These are phyloP conservation scores for Adelognathus sp. DNA, from an alignment of 2,888 invertebrate species.

Conservation along the genomic window DNA sequence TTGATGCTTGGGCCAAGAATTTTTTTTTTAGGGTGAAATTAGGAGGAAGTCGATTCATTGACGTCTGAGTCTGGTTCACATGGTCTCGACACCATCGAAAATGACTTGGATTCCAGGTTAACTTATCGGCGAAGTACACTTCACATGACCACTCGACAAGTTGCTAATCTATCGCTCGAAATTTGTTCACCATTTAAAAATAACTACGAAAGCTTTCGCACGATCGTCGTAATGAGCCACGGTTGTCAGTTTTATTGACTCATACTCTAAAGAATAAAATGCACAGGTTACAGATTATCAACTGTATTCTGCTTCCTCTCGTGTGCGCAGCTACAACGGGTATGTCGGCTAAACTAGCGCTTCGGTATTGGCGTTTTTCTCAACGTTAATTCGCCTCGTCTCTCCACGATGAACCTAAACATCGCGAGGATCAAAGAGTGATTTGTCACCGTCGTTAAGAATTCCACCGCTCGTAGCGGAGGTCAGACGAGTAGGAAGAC, in stretches of 20 bases:
- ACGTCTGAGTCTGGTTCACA: no score
- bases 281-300: not conserved
- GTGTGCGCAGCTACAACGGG: not conserved
- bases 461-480: conserved; percentile 31
- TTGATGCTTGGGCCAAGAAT: no score
- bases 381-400: conserved; percentile 14
- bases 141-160: not conserved
- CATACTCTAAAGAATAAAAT: not conserved
- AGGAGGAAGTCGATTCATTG: no score
- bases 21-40: no score
- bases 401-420: conserved; percentile 30
- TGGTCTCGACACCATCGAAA: no score
- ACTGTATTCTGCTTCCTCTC: not conserved
- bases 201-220: not conserved
- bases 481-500: conserved; percentile 14
- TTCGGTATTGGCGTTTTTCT: not conserved
- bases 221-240: not conserved
- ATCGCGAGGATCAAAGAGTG: conserved; percentile 20
- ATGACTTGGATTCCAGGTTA: no score
- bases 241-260: conserved; percentile 19
- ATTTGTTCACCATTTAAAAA: not conserved
- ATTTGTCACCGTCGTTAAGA: conserved; percentile 55
- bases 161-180: not conserved
- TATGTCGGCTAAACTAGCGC: not conserved
- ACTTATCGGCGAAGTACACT: not conserved